Base-by-base conservation (phyloP, 1,140 invertebrate species). In the Bombus sylvicola region DNA sequence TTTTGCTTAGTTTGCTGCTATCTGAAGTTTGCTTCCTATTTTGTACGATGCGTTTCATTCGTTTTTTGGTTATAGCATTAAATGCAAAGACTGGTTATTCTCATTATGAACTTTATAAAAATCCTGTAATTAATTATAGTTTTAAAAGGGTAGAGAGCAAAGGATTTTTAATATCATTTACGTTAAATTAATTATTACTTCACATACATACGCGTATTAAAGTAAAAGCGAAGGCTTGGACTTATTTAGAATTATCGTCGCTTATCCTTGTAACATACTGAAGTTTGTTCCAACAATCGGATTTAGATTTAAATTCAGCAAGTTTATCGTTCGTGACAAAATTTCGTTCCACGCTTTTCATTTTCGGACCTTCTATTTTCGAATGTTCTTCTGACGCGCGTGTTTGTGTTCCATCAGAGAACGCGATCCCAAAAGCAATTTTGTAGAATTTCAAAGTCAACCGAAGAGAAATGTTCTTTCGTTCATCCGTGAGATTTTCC, bases 381-480 rank as follows among this genome's bases (percentile, higher is more conserved):
- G 53, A 71, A 78, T 5, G 47, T 62, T 72, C 31, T 37, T 37
- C 31, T 13, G 53, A 25, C 68, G 41, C 22, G 6, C 34, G 37
- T 59, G 53, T 39, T 59, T 78, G 82, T 37, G 75, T 71, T 79
- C 82, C 39, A 78, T 79, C 76, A 71, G 76, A 57, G 53, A 71
- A 31, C 66, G 37, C 59, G 76, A 79, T 84, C 37, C 66, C 82
- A 62, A 53, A 84, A 79, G 82, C 82, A 84, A 84, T 84, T 84
- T 84, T 69, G 75, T 41, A 79, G 82, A 84, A 84, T 79, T 79
- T 84, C 76, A 84, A 79, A 84, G 82, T 84, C 82, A 79, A 59
- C 82, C 53, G 66, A 79, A 84, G 66, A 57, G 76, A 62, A 84
- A 71, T 68, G 53, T 59, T 62, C 75, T 84, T 79, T 41, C 62